Evolutionary conservation across 2,797 vertebrate genomes (phyloP).

Genomic region (Pogonophryne albipinna): DNA sequence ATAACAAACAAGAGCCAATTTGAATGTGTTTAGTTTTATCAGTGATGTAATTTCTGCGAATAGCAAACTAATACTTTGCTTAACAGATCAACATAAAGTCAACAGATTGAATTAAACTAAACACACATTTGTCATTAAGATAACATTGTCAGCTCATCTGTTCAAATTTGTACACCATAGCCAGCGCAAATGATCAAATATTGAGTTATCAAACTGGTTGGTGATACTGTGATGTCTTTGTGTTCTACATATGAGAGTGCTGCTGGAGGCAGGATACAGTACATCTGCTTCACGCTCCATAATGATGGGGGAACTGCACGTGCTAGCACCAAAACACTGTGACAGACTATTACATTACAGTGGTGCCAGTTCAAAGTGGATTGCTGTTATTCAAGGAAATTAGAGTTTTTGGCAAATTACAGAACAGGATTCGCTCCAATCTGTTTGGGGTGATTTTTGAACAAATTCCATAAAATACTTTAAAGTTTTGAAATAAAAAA

Average conservation of each 20-base stretch:
- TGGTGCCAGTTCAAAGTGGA: slow-evolving; percentile 27
- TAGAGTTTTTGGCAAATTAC: slow-evolving; percentile 21
- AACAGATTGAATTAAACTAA: slow-evolving; percentile 19
- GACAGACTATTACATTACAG: slow-evolving; percentile 32
- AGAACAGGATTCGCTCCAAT: slow-evolving; percentile 26
- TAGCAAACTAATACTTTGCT: slow-evolving; percentile 10
- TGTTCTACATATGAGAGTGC: slow-evolving; percentile 1
- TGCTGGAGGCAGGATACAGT: slow-evolving; percentile 39
- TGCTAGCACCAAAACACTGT: slow-evolving; percentile 40
- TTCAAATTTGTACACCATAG: too few relatives aligned
- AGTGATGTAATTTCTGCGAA: slow-evolving; percentile 7
- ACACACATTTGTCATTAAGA: slow-evolving; percentile 25
- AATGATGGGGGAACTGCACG: slow-evolving; percentile 52
- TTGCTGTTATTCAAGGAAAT: slow-evolving; percentile 43
- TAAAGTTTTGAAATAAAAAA: background rate
- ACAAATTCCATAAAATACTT: background rate
- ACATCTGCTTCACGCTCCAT: slow-evolving; percentile 50
- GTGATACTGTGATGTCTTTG: slow-evolving; percentile 13
- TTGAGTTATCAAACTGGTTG: slow-evolving; percentile 2
- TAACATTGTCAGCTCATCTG: slow-evolving; percentile 25
- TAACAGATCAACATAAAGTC: slow-evolving; percentile 21
- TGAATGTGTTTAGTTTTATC: slow-evolving; percentile 12
- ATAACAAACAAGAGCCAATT: slow-evolving; percentile 15
- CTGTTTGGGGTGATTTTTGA: background rate
- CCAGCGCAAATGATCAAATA: background rate